Evolutionary conservation across 2,888 invertebrate genomes (phyloP), one percentile per base, ranked within the genome.

Genomic region (Trissoscelio sp.): DNA sequence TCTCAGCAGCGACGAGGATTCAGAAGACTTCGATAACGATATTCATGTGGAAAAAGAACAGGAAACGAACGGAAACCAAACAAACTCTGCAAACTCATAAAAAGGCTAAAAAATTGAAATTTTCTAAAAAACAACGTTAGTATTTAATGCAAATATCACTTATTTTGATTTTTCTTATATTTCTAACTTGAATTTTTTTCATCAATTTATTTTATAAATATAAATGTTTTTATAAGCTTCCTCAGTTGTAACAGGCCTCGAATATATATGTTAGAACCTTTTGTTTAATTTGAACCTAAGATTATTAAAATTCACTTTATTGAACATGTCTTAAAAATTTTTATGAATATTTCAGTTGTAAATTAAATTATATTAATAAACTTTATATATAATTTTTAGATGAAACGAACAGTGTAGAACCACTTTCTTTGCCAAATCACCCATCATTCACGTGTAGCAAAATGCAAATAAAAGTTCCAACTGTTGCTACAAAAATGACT

Each of bases 51-150:
- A 48, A 48, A 2, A 48, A 20, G 9, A 48, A 48, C 3, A 3
- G 5, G 48, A 18, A 18, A 48, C 20, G 16, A 48, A 3, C n/a
- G 14, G 20, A n/a, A 24, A 31, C 31, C 31, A 3, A 31, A 31
- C 31, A 9, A 7, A 31, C 31, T 31, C 7, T 31, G 9, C 31
- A 1, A 31, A 31, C 9, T 31, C n/a, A 12, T 12, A 51, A 24
- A 24, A 51, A 51, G 48, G 16, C n/a, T 20, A 22, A 48, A 20
- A 48, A 22, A 20, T 48, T 20, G 4, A 48, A 48, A 48, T 7
- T 11, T 6, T 48, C 16, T 11, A 20, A 48, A 22, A n/a, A 48
- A 48, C 48, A 48, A 48, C 12, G 22, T 48, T 11, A 16, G 48
- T 31, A 31, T 31, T 7, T 31, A 31, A n/a, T n/a, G n/a, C n/a